A percentile compares a stretch with the other conserved stretches of the same genome.
Evolutionary conservation across 2,797 vertebrate genomes (phyloP).

Genomic region (Gouania willdenowi): DNA sequence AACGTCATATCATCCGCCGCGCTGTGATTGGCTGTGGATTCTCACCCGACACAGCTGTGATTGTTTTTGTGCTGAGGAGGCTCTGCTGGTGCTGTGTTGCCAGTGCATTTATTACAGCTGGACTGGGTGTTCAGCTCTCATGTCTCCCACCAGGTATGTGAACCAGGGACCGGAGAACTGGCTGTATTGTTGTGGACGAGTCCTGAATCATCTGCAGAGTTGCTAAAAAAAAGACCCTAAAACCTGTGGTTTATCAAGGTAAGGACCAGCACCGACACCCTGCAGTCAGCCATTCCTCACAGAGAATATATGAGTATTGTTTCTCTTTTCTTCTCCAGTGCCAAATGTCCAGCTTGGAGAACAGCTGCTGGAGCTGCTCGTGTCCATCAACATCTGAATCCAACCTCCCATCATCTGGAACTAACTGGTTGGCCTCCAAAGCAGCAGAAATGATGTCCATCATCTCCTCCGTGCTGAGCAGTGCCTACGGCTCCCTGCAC

Average conservation of each 20-base stretch:
- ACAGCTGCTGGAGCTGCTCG: slow-evolving; percentile 86
- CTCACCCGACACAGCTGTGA: slow-evolving; percentile 91
- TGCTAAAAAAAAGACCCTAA: no score
- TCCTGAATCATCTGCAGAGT: no score
- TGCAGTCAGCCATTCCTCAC: not conserved
- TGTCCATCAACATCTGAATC: slow-evolving; percentile 70
- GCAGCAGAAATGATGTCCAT: slow-evolving; percentile 81
- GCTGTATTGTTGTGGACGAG: no score
- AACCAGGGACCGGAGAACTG: slow-evolving; percentile 50
- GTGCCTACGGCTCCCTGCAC: slow-evolving; percentile 72
- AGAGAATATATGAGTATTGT: not conserved
- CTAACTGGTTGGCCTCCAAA: slow-evolving; percentile 70
- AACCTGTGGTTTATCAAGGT: slow-evolving; percentile 60
- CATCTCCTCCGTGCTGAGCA: slow-evolving; percentile 70
- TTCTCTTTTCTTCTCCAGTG: slow-evolving; percentile 15
- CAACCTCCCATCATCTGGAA: slow-evolving; percentile 54
- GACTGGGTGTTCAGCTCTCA: no score
- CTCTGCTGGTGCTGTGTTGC: slow-evolving; percentile 33
- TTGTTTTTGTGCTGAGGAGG: slow-evolving; percentile 77
- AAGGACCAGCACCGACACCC: not conserved
- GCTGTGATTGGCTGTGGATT: slow-evolving; percentile 80
- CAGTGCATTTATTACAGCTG: slow-evolving; percentile 4
- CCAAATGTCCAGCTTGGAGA: slow-evolving; percentile 88
- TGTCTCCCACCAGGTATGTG: slow-evolving; percentile 49
- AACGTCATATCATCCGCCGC: slow-evolving; percentile 91